Evolutionary conservation across 92 coral and sea anemone species (phyloP), one percentile per base, ranked within the genome.

Genomic region (Actinernus sp.): DNA sequence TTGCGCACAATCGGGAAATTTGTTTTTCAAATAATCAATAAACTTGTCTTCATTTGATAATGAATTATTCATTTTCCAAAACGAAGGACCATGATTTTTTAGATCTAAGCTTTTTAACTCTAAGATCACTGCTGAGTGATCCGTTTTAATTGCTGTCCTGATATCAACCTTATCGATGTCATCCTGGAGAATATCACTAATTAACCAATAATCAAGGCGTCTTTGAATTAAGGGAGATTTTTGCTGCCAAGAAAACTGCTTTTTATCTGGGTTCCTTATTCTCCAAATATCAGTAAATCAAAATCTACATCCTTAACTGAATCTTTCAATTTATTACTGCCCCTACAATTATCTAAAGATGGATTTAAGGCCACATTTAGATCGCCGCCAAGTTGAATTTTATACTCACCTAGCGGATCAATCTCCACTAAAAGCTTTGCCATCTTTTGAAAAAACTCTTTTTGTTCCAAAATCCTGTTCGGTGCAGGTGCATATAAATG

Each of bases 201-300:
- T 38, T 12, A 70, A 27, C 67, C 67, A 70, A 20, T 70, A 70
- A 31, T 70, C 78, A 1, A 70, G 45, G 10, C 78, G 54, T 46
- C 78, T 28, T 70, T 56, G 78, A 4, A 43, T 43, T n/a, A 58
- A 14, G 6, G 85, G 78, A 46, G 39, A 45, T 32, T 60, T 68
- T 50, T 78, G 84, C 22, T 55, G 29, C 71, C 84, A 78, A 22
- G 84, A 66, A 61, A 66, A 66, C 23, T 76, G 41, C 58, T 67
- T 78, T 26, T n/a, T 6, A 4, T 45, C 36, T 3, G 84, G 84
- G 40, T 46, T 30, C 41, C 84, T 32, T 12, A 60, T 32, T 21
- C 78, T 58, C 85, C 86, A 79, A 36, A 79, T 79, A 53, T 79
- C 78, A 12, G 27, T 19, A 67, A 32, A 38, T 77, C 76, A 26